A percentile compares a stretch with the other conserved stretches of the same genome.
Evolutionary conservation across 2,113 vertebrate genomes (phyloP).

Genomic region (Gobius niger): DNA sequence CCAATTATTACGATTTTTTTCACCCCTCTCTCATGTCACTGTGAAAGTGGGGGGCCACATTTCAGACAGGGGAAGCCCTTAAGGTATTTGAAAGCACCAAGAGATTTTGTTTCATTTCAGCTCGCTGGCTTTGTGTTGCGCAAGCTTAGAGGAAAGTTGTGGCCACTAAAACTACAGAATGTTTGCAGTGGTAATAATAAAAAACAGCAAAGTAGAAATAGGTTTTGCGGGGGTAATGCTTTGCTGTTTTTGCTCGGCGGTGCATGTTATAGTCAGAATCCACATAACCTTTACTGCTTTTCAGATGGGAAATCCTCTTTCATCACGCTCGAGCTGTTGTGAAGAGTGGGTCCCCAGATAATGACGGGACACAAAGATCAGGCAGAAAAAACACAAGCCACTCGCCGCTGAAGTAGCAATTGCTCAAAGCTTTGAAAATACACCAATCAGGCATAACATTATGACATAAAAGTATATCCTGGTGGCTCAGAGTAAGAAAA

Average conservation of each 20-base stretch:
- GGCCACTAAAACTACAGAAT: conserved; percentile 50
- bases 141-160: conserved; percentile 56
- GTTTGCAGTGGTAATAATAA: conserved; percentile 57
- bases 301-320: conserved; percentile 70
- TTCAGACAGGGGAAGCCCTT: conserved; percentile 16
- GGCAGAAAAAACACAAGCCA: conserved; percentile 66
- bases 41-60: conserved; percentile 18
- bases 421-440: conserved; percentile 46
- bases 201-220: conserved; percentile 61
- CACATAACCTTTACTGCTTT: conserved; percentile 73
- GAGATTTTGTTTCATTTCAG: conserved; percentile 59
- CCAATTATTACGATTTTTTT: conserved; percentile 48
- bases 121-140: conserved; percentile 43
- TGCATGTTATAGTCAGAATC: conserved; percentile 68
- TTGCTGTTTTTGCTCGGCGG: conserved; percentile 61
- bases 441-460: too few species aligned
- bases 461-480: too few species aligned
- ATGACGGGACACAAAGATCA: conserved; percentile 68
- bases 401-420: conserved; percentile 66
- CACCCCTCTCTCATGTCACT: conserved; percentile 37
- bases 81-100: conserved; percentile 56
- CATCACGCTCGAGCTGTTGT: conserved; percentile 47
- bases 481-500: too few species aligned
- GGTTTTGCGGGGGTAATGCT: conserved; percentile 47
- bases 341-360: conserved; percentile 51